A percentile compares a stretch with the other conserved stretches of the same genome.
Evolutionary conservation across 2,888 invertebrate genomes (phyloP).

Genomic region (Euproctis similis): DNA sequence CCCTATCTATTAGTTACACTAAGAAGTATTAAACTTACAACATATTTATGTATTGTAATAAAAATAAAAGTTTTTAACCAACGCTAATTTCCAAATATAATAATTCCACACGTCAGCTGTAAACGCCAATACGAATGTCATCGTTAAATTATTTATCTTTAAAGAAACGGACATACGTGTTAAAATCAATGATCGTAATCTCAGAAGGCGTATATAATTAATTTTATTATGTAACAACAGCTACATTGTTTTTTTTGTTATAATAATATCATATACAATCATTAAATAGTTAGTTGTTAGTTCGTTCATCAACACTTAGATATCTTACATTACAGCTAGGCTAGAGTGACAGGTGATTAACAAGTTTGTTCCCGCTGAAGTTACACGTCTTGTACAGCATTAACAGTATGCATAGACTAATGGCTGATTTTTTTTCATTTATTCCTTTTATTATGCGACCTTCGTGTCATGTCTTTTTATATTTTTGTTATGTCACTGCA

Average conservation of each 20-base stretch:
- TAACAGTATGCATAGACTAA: conserved; percentile 19
- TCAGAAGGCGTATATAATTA: conserved; percentile 50
- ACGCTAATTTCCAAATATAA: conserved; percentile 40
- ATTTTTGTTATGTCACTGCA: no score
- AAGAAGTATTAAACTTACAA: conserved; percentile 48
- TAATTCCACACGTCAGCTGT: conserved; percentile 44
- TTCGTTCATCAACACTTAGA: conserved; percentile 50
- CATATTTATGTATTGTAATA: no score
- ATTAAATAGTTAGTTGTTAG: conserved; percentile 32
- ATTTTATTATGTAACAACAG: conserved; percentile 44
- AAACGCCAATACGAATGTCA: conserved; percentile 44
- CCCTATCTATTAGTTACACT: conserved; percentile 52
- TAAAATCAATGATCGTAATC: conserved; percentile 42
- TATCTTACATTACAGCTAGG: conserved; percentile 46
- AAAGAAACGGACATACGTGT: conserved; percentile 21
- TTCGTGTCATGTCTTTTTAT: no score
- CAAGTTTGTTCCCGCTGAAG: conserved; percentile 59
- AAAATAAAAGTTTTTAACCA: conserved; percentile 48
- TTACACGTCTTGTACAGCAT: conserved; percentile 33
- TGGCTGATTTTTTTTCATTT: conserved; percentile 23
- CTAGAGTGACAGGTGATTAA: conserved; percentile 47
- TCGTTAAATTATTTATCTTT: conserved; percentile 31
- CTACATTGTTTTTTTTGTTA: conserved; percentile 56
- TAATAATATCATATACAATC: conserved; percentile 44
- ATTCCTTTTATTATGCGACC: no score